Conservation (phyloP, 2,797 vertebrate genomes). For the Champsocephalus gunnari region DNA sequence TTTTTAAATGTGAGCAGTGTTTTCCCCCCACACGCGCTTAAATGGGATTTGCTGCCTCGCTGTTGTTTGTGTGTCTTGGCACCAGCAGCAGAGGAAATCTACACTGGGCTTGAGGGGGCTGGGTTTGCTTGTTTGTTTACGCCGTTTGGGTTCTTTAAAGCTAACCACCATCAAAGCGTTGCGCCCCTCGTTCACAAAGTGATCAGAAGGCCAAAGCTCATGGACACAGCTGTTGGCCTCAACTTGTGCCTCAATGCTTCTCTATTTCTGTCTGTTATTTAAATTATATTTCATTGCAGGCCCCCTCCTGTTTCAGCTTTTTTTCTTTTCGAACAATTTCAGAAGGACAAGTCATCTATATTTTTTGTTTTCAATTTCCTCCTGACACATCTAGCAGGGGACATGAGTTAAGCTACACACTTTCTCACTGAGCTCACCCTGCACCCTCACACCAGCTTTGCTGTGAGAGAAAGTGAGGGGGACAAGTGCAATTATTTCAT, state of each 20-base stretch:
- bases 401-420: conserved; percentile 52
- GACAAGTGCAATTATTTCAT: conserved; percentile 70
- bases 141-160: conserved; percentile 32
- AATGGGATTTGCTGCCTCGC: conserved; percentile 62
- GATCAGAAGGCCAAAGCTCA: conserved; percentile 59
- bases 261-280: conserved; percentile 50
- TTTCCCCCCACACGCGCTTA: conserved; percentile 64
- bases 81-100: conserved; percentile 64
- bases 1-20: conserved; percentile 64
- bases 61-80: conserved; percentile 75
- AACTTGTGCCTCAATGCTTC: conserved; percentile 31
- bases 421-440: conserved; percentile 39
- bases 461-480: conserved; percentile 46
- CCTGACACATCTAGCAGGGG: conserved; percentile 36
- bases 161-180: conserved; percentile 63
- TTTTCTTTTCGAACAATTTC: conserved; percentile 50
- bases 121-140: conserved; percentile 69
- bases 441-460: conserved; percentile 56
- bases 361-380: conserved; percentile 50
- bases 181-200: conserved; percentile 39
- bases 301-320: neutral
- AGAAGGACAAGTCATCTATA: conserved; percentile 21
- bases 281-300: conserved; percentile 14
- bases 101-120: conserved; percentile 63
- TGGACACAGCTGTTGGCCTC: conserved; percentile 59